Conservation (phyloP, 1,140 invertebrate species). For the Drosophila takahashii region DNA sequence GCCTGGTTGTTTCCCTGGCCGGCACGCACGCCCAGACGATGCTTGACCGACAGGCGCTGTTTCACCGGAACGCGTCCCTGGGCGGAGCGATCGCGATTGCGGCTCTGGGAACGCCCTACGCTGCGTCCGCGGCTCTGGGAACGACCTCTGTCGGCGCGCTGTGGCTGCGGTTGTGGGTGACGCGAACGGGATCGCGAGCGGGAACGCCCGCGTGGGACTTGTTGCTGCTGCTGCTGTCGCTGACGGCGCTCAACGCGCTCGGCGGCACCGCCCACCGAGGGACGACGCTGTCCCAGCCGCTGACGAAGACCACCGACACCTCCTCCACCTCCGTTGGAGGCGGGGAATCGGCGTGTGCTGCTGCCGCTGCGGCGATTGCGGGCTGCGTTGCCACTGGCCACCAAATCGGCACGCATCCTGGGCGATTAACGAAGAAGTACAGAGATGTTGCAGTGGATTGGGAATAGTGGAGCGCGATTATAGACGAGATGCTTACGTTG, state of each 20-base stretch:
- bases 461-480: slow-evolving; percentile 33
- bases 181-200: slow-evolving; percentile 52
- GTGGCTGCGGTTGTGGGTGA: slow-evolving; percentile 22
- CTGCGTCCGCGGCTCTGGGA: slow-evolving; percentile 39
- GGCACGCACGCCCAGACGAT: slow-evolving; percentile 69
- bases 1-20: slow-evolving; percentile 36
- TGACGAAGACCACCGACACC: slow-evolving; percentile 46
- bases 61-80: slow-evolving; percentile 16
- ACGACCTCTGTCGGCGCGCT: slow-evolving; percentile 23
- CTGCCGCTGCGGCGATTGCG: slow-evolving; percentile 49
- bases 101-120: slow-evolving; percentile 42
- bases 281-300: slow-evolving; percentile 67
- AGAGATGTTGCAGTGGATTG: slow-evolving; percentile 57
- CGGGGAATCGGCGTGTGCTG: slow-evolving; percentile 49
- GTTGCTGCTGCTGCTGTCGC: slow-evolving; percentile 55
- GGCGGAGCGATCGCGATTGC: slow-evolving; percentile 32
- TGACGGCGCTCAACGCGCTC: slow-evolving; percentile 71
- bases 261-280: slow-evolving; percentile 69
- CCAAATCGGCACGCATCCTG: slow-evolving; percentile 81
- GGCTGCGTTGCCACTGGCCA: slow-evolving; percentile 40
- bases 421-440: slow-evolving; percentile 67
- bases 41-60: slow-evolving; percentile 72
- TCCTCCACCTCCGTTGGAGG: slow-evolving; percentile 17
- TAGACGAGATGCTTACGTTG: slow-evolving; percentile 81
- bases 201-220: slow-evolving; percentile 46